Evolutionary conservation across 2,113 vertebrate genomes (phyloP).

Genomic region (Prunella fulvescens): DNA sequence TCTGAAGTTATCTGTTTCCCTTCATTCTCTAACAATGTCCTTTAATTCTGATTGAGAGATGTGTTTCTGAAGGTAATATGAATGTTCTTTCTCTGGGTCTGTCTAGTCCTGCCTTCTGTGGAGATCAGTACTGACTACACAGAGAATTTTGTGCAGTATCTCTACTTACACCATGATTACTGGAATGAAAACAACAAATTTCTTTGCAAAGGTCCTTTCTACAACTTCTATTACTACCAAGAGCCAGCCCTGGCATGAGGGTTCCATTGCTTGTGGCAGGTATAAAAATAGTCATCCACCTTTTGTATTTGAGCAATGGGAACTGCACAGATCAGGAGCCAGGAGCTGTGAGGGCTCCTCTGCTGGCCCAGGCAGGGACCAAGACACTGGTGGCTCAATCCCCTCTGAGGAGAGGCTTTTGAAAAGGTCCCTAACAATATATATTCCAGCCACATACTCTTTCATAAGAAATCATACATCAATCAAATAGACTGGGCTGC

Average conservation of each 20-base stretch:
- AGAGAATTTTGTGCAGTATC: neutral
- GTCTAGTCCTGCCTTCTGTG: neutral
- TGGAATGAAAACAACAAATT: neutral
- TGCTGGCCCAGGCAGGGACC: neutral
- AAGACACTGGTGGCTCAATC: accelerated
- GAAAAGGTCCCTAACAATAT: neutral
- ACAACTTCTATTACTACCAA: neutral
- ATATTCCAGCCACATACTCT: neutral
- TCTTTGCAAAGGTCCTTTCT: neutral
- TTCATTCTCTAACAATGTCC: neutral
- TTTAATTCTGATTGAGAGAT: neutral
- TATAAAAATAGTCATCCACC: neutral
- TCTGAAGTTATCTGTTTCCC: neutral
- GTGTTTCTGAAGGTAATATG: neutral
- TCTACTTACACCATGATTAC: neutral
- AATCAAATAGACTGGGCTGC: neutral
- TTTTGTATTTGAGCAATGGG: neutral
- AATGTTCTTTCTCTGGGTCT: neutral
- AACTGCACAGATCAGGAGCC: neutral
- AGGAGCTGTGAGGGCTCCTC: neutral
- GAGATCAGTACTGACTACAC: neutral
- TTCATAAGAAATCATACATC: neutral
- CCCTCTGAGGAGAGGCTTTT: neutral
- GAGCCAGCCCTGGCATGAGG: neutral
- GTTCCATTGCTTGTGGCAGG: neutral